Base-by-base conservation (phyloP, 1,140 invertebrate genomes). In the Hyles vespertilio region DNA sequence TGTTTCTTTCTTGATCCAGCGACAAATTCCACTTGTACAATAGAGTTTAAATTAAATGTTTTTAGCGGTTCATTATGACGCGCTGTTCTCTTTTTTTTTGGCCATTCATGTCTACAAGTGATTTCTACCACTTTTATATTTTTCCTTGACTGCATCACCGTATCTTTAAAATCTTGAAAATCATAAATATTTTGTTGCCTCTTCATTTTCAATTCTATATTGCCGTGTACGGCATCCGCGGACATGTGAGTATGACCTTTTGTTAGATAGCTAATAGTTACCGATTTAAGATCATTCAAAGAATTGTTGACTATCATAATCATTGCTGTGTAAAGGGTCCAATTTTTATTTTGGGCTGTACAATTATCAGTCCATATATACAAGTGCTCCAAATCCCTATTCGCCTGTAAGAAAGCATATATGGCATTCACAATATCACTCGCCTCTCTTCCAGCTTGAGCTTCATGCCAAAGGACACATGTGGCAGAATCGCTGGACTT, bases 341-440 rank as follows among this genome's bases (percentile, higher is more conserved):
- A 56, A 55, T 59, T 59, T 46, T 46, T 59, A 52, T 59, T 52
- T 53, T 59, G 49, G 44, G 57, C 57, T 47, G 50, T 61, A 61
- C 46, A 54, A 55, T 61, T 61, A 51, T 61, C 58, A 50, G 46
- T 12, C 51, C 52, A 61, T 32, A 62, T 12, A 48, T 56, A 36
- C 9, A 56, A 52, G 11, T 22, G 22, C 22, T 22, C 49, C 54
- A 52, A n/a, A 49, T 56, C 54, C 22, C 55, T 56, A 33, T 62
- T n/a, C 52, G 32, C 34, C 32, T 56, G 8, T 47, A 52, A 50
- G 49, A 62, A 56, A 51, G 58, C 51, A 8, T 36, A 40, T 12
- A 60, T 54, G n/a, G 58, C 51, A 12, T 61, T 33, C 10, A 55
- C 59, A 44, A 61, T 61, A 32, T 61, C 11, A 40, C 40, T 56